Percentiles rank a stretch among this genome's conserved stretches.
Conservation (phyloP, 2,797 vertebrate species). For the Rhadinocentrus ornatus region DNA sequence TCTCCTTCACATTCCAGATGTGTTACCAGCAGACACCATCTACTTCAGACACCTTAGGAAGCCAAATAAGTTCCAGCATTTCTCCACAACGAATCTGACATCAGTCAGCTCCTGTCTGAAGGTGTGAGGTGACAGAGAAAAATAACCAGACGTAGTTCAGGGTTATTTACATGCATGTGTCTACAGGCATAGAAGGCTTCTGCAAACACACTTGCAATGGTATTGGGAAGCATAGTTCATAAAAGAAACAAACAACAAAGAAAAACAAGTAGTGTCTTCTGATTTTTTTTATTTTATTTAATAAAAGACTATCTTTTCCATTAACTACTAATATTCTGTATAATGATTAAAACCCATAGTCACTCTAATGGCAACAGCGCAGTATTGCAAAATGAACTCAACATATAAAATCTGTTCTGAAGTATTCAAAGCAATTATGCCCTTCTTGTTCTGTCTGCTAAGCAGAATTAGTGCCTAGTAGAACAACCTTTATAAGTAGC, state of each 20-base stretch:
- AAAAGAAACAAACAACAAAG: background rate
- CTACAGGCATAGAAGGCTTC: background rate
- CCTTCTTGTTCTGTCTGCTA: background rate
- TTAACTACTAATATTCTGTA: no score
- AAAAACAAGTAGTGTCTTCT: background rate
- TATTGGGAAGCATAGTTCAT: background rate
- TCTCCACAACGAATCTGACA: slow-evolving; percentile 86
- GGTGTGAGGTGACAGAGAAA: slow-evolving; percentile 88
- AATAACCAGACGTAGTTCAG: slow-evolving; percentile 43
- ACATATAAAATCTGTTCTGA: background rate
- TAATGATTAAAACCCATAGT: background rate
- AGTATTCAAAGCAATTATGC: background rate
- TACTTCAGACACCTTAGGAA: slow-evolving; percentile 84
- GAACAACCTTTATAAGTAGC: background rate
- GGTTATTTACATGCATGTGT: slow-evolving; percentile 6
- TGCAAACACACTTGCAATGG: background rate
- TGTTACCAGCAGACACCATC: slow-evolving; percentile 60
- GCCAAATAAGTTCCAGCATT: slow-evolving; percentile 89
- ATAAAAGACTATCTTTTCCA: no score
- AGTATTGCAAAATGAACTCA: background rate
- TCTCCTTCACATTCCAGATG: slow-evolving; percentile 65
- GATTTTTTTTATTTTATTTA: no score
- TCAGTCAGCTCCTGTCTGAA: slow-evolving; percentile 90
- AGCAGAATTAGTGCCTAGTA: background rate
- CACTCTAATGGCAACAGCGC: background rate